phyloP scores from a whole-genome alignment of 2,797 vertebrate genomes.

The Myotis vivesi region DNA sequence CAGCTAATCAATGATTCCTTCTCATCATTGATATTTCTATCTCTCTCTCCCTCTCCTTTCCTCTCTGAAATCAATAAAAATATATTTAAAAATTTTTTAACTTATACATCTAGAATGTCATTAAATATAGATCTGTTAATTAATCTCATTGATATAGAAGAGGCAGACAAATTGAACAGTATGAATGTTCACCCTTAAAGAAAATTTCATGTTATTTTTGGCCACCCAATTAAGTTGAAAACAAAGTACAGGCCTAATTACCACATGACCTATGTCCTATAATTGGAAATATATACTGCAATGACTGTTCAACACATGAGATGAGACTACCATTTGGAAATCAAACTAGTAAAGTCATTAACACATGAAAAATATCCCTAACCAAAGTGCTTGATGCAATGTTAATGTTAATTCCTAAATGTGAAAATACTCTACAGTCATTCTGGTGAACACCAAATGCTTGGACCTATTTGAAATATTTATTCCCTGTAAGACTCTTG shows the following conservation, averaged over 20 bases:
- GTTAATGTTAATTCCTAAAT: neutral
- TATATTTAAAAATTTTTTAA: neutral
- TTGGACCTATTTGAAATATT: neutral
- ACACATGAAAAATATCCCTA: neutral
- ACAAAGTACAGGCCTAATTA: neutral
- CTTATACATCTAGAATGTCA: neutral
- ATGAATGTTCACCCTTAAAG: neutral
- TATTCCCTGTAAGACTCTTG: neutral
- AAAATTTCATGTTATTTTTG: neutral
- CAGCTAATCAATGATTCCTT: too few relatives aligned
- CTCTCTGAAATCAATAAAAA: too few relatives aligned
- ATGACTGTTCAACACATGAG: neutral
- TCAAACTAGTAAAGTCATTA: neutral
- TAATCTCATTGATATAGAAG: neutral
- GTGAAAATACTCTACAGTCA: neutral
- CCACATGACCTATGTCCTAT: neutral
- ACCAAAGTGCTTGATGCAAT: neutral
- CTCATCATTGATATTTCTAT: too few relatives aligned
- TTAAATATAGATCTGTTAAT: neutral
- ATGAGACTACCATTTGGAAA: neutral
- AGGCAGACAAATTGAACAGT: neutral
- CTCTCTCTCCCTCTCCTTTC: too few relatives aligned
- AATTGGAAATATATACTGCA: neutral
- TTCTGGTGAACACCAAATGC: neutral
- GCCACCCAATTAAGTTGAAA: neutral